Evolutionary conservation across 64 coral and sea anemone genomes (phyloP).

Genomic region (Stichodactyla mertensii): DNA sequence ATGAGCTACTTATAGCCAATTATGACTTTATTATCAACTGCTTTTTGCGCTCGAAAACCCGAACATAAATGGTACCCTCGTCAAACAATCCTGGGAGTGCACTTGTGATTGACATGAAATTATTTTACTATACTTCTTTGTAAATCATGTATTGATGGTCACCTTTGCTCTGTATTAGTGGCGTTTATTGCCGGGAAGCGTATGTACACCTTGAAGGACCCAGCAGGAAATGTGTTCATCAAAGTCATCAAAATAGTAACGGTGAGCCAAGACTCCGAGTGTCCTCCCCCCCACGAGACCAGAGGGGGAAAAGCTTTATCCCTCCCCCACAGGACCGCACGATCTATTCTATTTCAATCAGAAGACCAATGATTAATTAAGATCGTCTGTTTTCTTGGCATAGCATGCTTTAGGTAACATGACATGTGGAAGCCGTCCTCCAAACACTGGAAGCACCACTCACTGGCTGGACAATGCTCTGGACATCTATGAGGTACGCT

Average conservation of each 20-base stretch:
- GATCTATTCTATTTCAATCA: background rate
- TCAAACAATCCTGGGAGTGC: too few relatives aligned
- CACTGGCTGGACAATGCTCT: slow-evolving; percentile 77
- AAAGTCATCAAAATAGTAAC: slow-evolving; percentile 53
- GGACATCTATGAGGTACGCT: slow-evolving; percentile 68
- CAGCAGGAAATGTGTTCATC: slow-evolving; percentile 57
- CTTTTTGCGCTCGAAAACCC: too few relatives aligned
- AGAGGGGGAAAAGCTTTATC: too few relatives aligned
- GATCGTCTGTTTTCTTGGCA: background rate
- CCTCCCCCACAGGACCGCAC: background rate
- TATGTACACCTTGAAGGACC: slow-evolving; percentile 55
- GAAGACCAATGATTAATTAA: background rate
- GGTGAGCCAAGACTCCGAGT: slow-evolving; percentile 33
- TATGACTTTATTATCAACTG: too few relatives aligned
- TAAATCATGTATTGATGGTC: background rate
- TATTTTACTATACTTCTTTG: too few relatives aligned
- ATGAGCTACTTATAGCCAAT: too few relatives aligned
- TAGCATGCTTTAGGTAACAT: slow-evolving; percentile 74
- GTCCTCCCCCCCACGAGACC: too few relatives aligned
- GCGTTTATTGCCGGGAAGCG: slow-evolving; percentile 54
- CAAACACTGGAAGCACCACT: background rate
- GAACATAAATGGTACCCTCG: too few relatives aligned
- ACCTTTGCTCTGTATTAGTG: slow-evolving; percentile 34
- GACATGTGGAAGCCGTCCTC: slow-evolving; percentile 17
- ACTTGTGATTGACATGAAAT: too few relatives aligned